Evolutionary conservation across 2,888 invertebrate species (phyloP).

Genomic region (Dexiosoma caninum): DNA sequence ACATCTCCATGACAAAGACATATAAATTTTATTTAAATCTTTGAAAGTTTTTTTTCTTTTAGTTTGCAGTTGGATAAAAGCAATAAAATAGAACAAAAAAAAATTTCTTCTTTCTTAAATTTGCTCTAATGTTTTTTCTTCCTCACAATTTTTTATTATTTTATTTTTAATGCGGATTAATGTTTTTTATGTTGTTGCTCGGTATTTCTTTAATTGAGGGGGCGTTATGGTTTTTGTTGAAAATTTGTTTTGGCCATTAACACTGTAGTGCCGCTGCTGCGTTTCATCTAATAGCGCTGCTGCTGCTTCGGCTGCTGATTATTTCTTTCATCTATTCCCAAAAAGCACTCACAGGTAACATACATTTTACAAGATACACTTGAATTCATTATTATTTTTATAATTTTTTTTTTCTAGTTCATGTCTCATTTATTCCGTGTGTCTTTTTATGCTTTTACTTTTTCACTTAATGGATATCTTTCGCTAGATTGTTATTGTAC

Average conservation of each 20-base stretch:
- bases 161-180: background rate
- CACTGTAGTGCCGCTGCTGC: conserved; percentile 8
- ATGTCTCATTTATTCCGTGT: conserved; percentile 38
- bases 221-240: conserved; percentile 40
- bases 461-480: conserved; percentile 32
- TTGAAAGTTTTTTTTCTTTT: too few species aligned
- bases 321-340: conserved; percentile 11
- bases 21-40: conserved; percentile 25
- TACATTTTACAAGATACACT: conserved; percentile 44
- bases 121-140: background rate
- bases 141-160: background rate
- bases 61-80: background rate
- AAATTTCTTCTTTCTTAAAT: background rate
- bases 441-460: conserved; percentile 1
- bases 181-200: background rate
- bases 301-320: background rate
- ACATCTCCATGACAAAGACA: conserved; percentile 32
- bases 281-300: background rate
- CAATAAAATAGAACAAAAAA: conserved; percentile 8
- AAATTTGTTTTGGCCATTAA: conserved; percentile 55
- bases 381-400: conserved; percentile 21
- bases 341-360: conserved; percentile 52
- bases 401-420: conserved; percentile 26
- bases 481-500: conserved; percentile 16
- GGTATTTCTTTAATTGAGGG: conserved; percentile 40